phyloP scores from a whole-genome alignment of 2,888 invertebrate genomes.

The Leptopilina syphax region DNA sequence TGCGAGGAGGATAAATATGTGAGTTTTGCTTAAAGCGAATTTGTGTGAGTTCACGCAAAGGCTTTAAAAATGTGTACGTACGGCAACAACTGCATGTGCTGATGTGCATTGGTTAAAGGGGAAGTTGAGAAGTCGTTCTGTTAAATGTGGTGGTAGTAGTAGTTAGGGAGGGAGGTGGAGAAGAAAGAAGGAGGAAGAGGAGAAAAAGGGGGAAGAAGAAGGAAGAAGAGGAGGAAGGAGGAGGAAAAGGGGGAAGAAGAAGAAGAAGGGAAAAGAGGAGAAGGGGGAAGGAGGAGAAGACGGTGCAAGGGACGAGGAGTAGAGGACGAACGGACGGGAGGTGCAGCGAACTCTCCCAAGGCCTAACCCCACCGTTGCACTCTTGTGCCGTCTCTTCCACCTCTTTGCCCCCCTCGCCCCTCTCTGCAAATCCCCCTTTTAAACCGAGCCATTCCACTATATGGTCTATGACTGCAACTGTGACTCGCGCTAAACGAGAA shows the following conservation, averaged over 20 bases:
- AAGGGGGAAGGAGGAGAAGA: constrained; percentile 32
- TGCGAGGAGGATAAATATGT: constrained; percentile 42
- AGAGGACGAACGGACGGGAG: constrained; percentile 70
- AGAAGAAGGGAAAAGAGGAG: constrained; percentile 28
- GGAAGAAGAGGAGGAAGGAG: constrained; percentile 62
- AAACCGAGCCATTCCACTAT: constrained; percentile 49
- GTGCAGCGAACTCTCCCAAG: constrained; percentile 77
- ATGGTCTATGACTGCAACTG: constrained; percentile 49
- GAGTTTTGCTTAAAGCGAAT: constrained; percentile 3
- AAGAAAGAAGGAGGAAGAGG: constrained; percentile 42
- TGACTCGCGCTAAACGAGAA: constrained; percentile 40
- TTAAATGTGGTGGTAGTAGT: constrained; percentile 27
- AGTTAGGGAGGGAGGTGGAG: not conserved
- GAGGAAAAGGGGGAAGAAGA: constrained; percentile 59
- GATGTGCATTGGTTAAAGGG: constrained; percentile 67
- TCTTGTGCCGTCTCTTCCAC: constrained; percentile 41
- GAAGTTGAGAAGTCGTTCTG: constrained; percentile 67
- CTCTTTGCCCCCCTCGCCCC: constrained; percentile 43
- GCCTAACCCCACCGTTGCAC: constrained; percentile 66
- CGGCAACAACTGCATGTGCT: constrained; percentile 61
- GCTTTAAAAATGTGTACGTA: constrained; percentile 37
- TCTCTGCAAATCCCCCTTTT: constrained; percentile 41
- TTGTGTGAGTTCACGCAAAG: constrained; percentile 52
- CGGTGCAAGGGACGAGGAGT: constrained; percentile 47
- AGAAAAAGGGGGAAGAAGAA: constrained; percentile 43